Base-by-base conservation (phyloP, 2,113 vertebrate genomes). In the Ochotona curzoniae region DNA sequence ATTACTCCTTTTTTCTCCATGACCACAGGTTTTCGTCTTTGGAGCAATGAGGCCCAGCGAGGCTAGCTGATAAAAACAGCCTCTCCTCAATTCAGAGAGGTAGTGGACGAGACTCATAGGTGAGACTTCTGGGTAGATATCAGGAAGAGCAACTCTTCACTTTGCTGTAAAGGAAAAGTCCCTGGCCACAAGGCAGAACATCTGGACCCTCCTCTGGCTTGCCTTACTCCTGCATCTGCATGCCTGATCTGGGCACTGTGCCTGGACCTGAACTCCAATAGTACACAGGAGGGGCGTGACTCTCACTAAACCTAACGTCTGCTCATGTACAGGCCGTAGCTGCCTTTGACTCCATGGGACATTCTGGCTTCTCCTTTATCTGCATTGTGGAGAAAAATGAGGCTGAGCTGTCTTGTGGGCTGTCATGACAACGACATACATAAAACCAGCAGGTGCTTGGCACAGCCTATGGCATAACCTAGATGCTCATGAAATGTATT, bases 161-260 rank as follows among this genome's bases (percentile, higher is more conserved):
- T 79, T 79, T 49, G 86, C 44, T 69, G 35, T 32, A 61, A 91
- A 90, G n/a, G 83, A 84, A 93, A 73, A 32, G 14, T 32, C 44
- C 75, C 2, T 0, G 61, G 8, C 51, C 1, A 18, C 90, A 70
- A 49, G 38, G 54, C 61, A 51, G 51, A 89, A 86, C 18, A 63
- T 44, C 75, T 83, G 67, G 32, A 71, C 44, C 71, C 80, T 70
- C 79, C 35, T 79, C 30, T 63, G 64, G 23, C 49, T 78, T 66
- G 23, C 26, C 93, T 85, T 49, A 2, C 73, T 78, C 69, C 20
- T 38, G 57, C 7, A 80, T 44, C 88, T 71, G 64, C 89, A 21
- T 32, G 6, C 44, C 73, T 92, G 47, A 11, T 71, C 60, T 12
- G 10, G 70, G 70, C 44, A 78, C 75, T 91, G 13, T 13, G 13